Evolutionary conservation across 2,888 invertebrate genomes (phyloP), one percentile per base, ranked within the genome.

Genomic region (Halocaridina rubra): DNA sequence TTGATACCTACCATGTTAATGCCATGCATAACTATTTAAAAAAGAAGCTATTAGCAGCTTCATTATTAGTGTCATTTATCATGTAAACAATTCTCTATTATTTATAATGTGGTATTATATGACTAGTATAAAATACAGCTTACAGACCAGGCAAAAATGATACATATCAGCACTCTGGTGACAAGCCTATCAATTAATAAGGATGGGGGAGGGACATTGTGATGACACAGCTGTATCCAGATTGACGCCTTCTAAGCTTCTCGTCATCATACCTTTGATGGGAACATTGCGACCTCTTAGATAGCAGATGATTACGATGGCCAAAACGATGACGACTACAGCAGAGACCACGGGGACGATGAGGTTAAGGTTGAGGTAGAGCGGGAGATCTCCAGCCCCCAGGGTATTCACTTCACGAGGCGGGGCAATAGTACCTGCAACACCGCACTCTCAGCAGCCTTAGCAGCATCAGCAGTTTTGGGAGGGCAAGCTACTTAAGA

Each of bases 341-440:
- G 97, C 96, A 89, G 97, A 96, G 91, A 96, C 95, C 90, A 97
- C 96, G 82, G 97, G 97, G 90, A 98, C 96, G 92, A 98, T 96
- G 91, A 98, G 94, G 93, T 97, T 96, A 91, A 97, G 94, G 92
- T 97, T 96, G 90, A 96, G 94, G 92, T 96, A 94, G 92, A 97
- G 94, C 91, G 96, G 94, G 93, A 95, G 95, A 92, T 96, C 80
- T 61, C 85, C 88, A 74, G 86, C 81, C 80, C 82, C 86, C 84
- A 81, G 86, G 77, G 86, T 72, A 64, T 84, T 95, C 90, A 95
- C 93, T 91, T 96, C 96, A 92, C 96, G 95, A 91, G 94, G 94
- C 92, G 96, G 96, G 92, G 97, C 96, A 93, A 97, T 95, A 93
- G 96, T 96, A 95, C 96, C 96, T 97, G 96, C 94, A 96, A 84